Base-by-base conservation (phyloP, 2,888 invertebrate species). In the Drepana falcataria region DNA sequence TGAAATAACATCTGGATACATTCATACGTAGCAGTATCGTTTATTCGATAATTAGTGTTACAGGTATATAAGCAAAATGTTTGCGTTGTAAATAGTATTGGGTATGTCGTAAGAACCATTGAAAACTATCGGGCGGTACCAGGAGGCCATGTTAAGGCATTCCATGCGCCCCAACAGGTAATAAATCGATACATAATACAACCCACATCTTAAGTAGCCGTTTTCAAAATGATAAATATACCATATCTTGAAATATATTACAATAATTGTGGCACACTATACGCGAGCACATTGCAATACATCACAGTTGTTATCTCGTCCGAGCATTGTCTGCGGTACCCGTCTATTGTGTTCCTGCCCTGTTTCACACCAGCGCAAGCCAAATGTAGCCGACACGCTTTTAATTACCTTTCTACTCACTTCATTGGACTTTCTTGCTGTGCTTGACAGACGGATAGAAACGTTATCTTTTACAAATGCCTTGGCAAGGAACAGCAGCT, bases 1-100 rank as follows among this genome's bases (percentile, higher is more conserved):
- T 73, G 66, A 74, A 75, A 73, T 71, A 73, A 69, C 63, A 68
- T 64, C 60, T 21, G 21, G 21, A 21, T 60, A 57, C 57, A 56
- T 59, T 63, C 59, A 9, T 44, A 21, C 21, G 21, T 21, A 21
- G 21, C 6, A 2, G 44, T 9, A 9, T 7, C 9, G 9, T 44
- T 9, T 9, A 9, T 44, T 44, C 9, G 44, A 44, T 9, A 44
- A 9, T 44, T 44, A 9, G 44, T 44, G 6, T 3, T 9, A 44
- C 44, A 44, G 3, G 44, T 6, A 40, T 6, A 40, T 40, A 40
- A 40, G 21, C 21, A 21, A 21, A 21, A 21, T 21, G 21, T 21
- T 21, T 21, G 21, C 21, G 1, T 21, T 21, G 21, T 21, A 21
- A 21, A 21, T 21, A 21, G 21, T 21, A 21, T 21, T 21, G 21